Base-by-base conservation (phyloP, 1,140 invertebrate genomes). In the Elymnias hypermnestra region DNA sequence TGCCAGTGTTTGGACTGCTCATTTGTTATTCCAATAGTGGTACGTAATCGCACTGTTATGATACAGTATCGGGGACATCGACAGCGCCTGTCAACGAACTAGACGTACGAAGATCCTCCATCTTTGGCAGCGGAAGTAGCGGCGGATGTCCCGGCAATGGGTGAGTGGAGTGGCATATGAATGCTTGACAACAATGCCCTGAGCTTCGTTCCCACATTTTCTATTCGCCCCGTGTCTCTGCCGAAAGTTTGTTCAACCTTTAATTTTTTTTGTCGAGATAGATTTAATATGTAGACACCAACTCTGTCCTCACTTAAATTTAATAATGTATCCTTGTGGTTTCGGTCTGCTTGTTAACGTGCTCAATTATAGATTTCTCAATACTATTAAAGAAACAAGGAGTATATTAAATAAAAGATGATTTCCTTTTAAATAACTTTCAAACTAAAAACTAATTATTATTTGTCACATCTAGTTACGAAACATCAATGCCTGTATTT, bases 161-260 rank as follows among this genome's bases (percentile, higher is more conserved):
- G 81, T 84, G 68, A 83, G 79, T 69, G 61, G 60, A 66, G 59
- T 73, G 61, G 63, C 77, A 81, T 79, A 77, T 81, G 75, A 84
- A 84, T 84, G 74, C 70, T 71, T 75, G 71, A 79, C 70, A 73
- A 76, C 72, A 79, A 78, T 76, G 57, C 72, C 63, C 57, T 36
- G 57, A 60, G 57, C 54, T 50, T 66, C 62, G 75, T 70, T 78
- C 81, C 68, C 72, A 76, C 69, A 82, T 75, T 84, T 78, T 77
- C 78, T 84, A 84, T 84, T 73, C 81, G 66, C 48, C 42, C 68
- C 72, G 73, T 83, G 81, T 81, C 57, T 56, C 62, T 63, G 61
- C 79, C 76, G 61, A 81, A 84, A 84, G 81, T 81, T 84, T 84
- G 76, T 83, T 81, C 78, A 84, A 78, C 78, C 62, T 79, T 67